A percentile compares a stretch with the other conserved stretches of the same genome.
These are phyloP conservation scores for Eospalax fontanierii DNA, from an alignment of 2,797 vertebrate genomes.

Conservation along the genomic window DNA sequence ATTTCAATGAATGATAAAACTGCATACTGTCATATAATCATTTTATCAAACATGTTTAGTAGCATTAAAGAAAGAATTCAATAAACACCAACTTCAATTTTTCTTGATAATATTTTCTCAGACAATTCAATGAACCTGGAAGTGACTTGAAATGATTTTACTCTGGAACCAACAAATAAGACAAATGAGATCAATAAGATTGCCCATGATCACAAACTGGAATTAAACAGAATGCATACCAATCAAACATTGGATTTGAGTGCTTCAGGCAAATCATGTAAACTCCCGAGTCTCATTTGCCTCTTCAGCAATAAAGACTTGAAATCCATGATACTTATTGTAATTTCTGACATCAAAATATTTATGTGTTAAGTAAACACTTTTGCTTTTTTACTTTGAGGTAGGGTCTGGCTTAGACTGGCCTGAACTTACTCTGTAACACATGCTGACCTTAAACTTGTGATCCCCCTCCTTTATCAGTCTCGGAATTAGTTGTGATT, in stretches of 20 bases:
- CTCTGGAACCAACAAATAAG: not conserved
- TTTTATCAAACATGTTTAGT: conserved; percentile 15
- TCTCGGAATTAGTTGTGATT: not conserved
- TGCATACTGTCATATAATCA: not conserved
- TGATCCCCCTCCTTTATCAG: no score
- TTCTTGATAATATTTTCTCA: conserved; percentile 31
- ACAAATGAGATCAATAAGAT: not conserved
- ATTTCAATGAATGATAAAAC: conserved; percentile 65
- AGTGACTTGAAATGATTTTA: conserved; percentile 12
- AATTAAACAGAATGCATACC: not conserved
- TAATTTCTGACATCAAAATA: not conserved
- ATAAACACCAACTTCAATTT: not conserved
- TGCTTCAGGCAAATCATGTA: not conserved
- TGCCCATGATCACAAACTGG: not conserved
- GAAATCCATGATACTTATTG: not conserved
- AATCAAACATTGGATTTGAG: not conserved
- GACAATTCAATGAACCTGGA: conserved; percentile 20
- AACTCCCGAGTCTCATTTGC: not conserved
- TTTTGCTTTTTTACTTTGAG: not conserved
- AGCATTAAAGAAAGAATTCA: not conserved
- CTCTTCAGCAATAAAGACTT: conserved; percentile 27
- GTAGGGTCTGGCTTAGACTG: not conserved
- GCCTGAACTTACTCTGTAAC: not conserved
- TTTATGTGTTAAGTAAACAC: not conserved
- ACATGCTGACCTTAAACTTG: not conserved